phyloP scores from a whole-genome alignment of 2,797 vertebrate genomes.

The Myripristis murdjan region DNA sequence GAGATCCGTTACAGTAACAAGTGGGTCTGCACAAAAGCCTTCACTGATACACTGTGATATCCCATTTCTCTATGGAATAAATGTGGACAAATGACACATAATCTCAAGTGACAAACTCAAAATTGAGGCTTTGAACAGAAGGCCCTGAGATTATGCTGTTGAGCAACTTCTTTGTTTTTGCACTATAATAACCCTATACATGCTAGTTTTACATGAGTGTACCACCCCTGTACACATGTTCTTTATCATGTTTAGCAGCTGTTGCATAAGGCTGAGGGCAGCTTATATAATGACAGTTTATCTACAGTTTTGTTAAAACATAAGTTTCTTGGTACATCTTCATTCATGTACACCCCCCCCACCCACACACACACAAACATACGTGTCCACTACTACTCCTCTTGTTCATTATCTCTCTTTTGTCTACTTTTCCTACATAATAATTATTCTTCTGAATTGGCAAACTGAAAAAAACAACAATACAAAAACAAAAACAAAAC shows the following conservation, averaged over 20 bases:
- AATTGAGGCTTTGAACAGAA: background rate
- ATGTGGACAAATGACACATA: background rate
- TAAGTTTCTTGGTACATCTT: background rate
- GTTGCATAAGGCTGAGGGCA: background rate
- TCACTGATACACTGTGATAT: background rate
- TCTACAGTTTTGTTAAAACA: background rate
- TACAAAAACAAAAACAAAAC: no score
- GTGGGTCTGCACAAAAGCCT: background rate
- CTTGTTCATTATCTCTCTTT: background rate
- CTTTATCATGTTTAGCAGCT: background rate
- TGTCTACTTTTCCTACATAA: background rate
- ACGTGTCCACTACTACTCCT: no score
- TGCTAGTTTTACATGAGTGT: background rate
- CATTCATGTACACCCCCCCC: background rate
- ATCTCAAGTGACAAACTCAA: no score
- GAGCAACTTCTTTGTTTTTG: background rate
- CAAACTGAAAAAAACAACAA: no score
- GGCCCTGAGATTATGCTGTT: background rate
- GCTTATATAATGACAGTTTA: conserved; percentile 8
- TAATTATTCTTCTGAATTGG: background rate
- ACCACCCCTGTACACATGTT: background rate
- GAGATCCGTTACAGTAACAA: conserved; percentile 9
- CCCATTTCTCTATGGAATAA: background rate
- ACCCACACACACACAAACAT: background rate
- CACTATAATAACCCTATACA: no score